These are phyloP conservation scores for Artibeus lituratus DNA, from an alignment of 2,797 vertebrate genomes.

Conservation along the genomic window DNA sequence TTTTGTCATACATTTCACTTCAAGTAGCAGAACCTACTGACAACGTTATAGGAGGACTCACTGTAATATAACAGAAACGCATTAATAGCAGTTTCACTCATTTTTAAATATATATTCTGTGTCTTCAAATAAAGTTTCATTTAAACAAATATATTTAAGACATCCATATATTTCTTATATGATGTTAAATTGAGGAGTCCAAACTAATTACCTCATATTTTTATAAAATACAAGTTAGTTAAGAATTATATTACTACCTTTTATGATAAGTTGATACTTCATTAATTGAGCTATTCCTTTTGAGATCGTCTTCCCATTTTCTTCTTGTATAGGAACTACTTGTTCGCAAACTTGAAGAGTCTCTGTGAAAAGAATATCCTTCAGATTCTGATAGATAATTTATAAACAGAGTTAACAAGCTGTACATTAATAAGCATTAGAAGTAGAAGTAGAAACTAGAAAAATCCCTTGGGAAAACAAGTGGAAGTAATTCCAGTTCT, in stretches of 20 bases:
- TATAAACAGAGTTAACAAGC: slow-evolving; percentile 17
- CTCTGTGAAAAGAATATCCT: slow-evolving; percentile 83
- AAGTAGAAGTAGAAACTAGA: background rate
- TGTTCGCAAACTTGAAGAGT: slow-evolving; percentile 92
- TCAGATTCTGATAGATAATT: slow-evolving; percentile 55
- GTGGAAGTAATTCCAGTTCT: background rate
- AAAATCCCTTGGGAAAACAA: background rate
- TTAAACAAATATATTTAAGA: slow-evolving; percentile 42
- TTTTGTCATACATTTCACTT: background rate
- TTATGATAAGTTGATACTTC: slow-evolving; percentile 96
- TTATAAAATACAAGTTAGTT: slow-evolving; percentile 32
- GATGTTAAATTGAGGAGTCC: background rate
- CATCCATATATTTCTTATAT: background rate
- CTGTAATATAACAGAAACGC: background rate
- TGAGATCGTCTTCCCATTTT: slow-evolving; percentile 98
- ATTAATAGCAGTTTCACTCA: background rate
- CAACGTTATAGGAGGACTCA: background rate
- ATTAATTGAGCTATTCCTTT: slow-evolving; percentile 93
- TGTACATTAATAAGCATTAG: background rate
- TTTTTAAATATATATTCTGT: slow-evolving; percentile 19
- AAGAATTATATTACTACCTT: slow-evolving; percentile 85
- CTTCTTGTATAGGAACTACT: slow-evolving; percentile 96
- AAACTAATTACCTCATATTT: background rate
- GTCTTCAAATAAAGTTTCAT: slow-evolving; percentile 22
- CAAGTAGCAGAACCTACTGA: background rate